Percentiles rank a stretch among this genome's conserved stretches.
These are phyloP conservation scores for Zaprionus inermis DNA, from an alignment of 1,140 invertebrate genomes.

Conservation along the genomic window DNA sequence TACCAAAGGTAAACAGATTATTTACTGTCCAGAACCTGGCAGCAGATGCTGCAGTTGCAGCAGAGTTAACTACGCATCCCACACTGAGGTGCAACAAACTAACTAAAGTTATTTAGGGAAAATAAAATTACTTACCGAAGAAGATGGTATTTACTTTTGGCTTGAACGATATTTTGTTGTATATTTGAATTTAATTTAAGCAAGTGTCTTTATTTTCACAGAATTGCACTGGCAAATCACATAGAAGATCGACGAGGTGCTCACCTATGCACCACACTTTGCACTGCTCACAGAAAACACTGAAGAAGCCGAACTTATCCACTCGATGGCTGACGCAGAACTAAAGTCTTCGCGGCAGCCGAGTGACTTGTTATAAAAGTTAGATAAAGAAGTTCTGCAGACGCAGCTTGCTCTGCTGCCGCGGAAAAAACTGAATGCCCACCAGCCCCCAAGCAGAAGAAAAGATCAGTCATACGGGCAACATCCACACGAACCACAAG, in stretches of 20 bases:
- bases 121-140: neutral
- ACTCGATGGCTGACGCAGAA: slow-evolving; percentile 73
- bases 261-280: slow-evolving; percentile 9
- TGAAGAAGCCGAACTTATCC: slow-evolving; percentile 63
- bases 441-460: neutral
- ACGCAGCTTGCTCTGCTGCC: slow-evolving; percentile 28
- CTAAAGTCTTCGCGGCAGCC: slow-evolving; percentile 64
- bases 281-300: slow-evolving; percentile 13
- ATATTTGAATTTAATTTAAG: neutral
- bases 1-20: slow-evolving; percentile 5
- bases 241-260: neutral
- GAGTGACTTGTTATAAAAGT: slow-evolving; percentile 76
- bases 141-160: too few species aligned
- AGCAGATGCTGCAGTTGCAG: neutral
- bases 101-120: neutral
- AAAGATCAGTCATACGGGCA: slow-evolving; percentile 39
- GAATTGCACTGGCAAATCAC: neutral
- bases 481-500: slow-evolving; percentile 18
- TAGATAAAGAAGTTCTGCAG: slow-evolving; percentile 73
- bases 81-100: neutral
- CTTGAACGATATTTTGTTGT: neutral
- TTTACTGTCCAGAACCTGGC: neutral
- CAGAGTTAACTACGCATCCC: too few species aligned
- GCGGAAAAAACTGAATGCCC: neutral
- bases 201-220: slow-evolving; percentile 1